Percentiles rank a stretch among this genome's conserved stretches.
Evolutionary conservation across 92 coral and sea anemone genomes (phyloP).

Genomic region (Palythoa heliodiscus): DNA sequence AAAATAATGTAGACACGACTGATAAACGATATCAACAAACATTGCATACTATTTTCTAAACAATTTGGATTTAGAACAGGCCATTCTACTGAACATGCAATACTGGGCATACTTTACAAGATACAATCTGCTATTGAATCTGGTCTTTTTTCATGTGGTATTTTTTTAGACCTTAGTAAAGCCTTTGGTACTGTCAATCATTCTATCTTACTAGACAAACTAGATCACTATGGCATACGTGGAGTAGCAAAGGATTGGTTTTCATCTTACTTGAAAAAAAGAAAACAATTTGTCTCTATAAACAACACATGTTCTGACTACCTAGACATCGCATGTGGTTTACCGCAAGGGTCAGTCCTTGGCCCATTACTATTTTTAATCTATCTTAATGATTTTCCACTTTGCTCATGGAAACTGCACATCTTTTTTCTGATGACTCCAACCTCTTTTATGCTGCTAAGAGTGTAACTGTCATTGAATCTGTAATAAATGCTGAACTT

Average conservation of each 20-base stretch:
- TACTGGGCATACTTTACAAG: background rate
- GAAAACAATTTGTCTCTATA: background rate
- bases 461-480: no score
- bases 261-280: slow-evolving; percentile 6
- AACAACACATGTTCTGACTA: slow-evolving; percentile 22
- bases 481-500: no score
- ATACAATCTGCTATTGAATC: background rate
- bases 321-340: slow-evolving; percentile 14
- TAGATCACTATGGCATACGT: slow-evolving; percentile 21
- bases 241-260: slow-evolving; percentile 24
- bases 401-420: no score
- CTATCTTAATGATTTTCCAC: no score
- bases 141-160: slow-evolving; percentile 6
- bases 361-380: background rate
- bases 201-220: background rate
- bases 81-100: slow-evolving; percentile 4
- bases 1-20: background rate
- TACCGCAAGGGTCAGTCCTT: background rate
- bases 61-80: slow-evolving; percentile 7
- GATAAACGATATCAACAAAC: background rate
- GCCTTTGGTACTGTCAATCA: slow-evolving; percentile 1
- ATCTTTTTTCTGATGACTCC: no score
- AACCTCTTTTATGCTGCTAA: no score
- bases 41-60: slow-evolving; percentile 2
- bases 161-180: slow-evolving; percentile 4